phyloP scores from a whole-genome alignment of 2,113 vertebrate species.

The Coturnix japonica region DNA sequence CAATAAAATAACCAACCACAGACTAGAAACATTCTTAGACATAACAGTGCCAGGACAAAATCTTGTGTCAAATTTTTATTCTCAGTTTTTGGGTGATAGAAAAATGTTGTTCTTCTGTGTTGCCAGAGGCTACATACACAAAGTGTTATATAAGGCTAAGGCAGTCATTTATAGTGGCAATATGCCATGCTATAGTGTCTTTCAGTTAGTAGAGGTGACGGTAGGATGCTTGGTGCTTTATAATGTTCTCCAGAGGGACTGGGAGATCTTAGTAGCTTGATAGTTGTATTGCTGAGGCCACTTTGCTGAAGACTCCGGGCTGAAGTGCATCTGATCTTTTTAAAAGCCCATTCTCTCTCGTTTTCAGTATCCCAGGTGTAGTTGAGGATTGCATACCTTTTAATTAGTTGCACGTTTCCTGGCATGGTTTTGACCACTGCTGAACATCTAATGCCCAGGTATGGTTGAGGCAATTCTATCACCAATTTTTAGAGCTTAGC shows the following conservation, averaged over 20 bases:
- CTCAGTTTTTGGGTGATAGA: neutral
- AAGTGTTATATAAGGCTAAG: neutral
- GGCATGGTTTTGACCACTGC: neutral
- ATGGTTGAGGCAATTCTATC: neutral
- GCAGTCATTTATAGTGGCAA: neutral
- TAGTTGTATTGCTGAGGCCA: neutral
- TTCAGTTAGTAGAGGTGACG: neutral
- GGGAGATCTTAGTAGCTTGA: neutral
- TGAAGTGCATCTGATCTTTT: neutral
- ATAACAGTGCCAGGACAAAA: neutral
- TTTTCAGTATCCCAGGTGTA: neutral
- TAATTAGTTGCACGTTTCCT: neutral
- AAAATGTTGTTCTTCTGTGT: neutral
- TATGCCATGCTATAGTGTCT: rapidly evolving
- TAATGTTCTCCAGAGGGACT: neutral
- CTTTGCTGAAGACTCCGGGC: neutral
- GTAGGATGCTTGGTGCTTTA: neutral
- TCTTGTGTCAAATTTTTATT: neutral
- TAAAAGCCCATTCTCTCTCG: neutral
- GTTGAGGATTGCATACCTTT: neutral
- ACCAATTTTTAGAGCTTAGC: neutral
- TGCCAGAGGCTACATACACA: neutral
- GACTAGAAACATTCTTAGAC: neutral
- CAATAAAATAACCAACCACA: neutral
- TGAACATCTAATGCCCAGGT: neutral